These are phyloP conservation scores for Heloderma charlesbogerti DNA, from an alignment of 2,113 vertebrate species.

Conservation along the genomic window DNA sequence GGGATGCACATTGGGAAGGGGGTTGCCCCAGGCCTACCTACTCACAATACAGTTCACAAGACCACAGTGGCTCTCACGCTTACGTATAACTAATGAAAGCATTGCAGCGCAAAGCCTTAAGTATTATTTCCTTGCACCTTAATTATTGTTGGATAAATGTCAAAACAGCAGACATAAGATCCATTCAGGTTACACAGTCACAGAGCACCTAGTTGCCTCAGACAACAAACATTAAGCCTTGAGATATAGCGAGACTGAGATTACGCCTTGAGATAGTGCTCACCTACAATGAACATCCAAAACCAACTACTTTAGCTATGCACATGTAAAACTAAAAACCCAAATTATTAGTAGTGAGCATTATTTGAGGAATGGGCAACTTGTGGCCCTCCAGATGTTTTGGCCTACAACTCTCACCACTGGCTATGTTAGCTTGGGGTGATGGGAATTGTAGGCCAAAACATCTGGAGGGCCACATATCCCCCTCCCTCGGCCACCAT, in stretches of 20 bases:
- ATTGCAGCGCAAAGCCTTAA: not conserved
- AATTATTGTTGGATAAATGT: not conserved
- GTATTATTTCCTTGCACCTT: not conserved
- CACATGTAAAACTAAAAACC: not conserved
- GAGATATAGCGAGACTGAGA: not conserved
- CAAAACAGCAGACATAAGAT: not conserved
- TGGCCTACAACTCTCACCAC: too few relatives aligned
- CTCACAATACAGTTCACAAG: not conserved
- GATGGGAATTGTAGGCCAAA: too few relatives aligned
- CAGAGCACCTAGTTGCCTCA: not conserved
- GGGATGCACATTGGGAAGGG: not conserved
- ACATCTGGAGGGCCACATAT: too few relatives aligned
- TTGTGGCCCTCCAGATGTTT: too few relatives aligned
- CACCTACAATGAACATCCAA: not conserved
- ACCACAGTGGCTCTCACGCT: not conserved
- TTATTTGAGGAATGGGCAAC: not conserved
- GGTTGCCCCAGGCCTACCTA: not conserved
- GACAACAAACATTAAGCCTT: not conserved
- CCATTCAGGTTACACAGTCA: not conserved
- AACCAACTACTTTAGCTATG: not conserved
- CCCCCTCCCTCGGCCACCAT: too few relatives aligned
- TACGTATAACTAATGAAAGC: not conserved
- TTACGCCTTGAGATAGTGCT: not conserved
- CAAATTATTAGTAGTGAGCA: not conserved
- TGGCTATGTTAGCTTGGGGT: too few relatives aligned